A percentile compares a stretch with the other conserved stretches of the same genome.
phyloP scores from a whole-genome alignment of 2,797 vertebrate species.

The Sebastes itinus region DNA sequence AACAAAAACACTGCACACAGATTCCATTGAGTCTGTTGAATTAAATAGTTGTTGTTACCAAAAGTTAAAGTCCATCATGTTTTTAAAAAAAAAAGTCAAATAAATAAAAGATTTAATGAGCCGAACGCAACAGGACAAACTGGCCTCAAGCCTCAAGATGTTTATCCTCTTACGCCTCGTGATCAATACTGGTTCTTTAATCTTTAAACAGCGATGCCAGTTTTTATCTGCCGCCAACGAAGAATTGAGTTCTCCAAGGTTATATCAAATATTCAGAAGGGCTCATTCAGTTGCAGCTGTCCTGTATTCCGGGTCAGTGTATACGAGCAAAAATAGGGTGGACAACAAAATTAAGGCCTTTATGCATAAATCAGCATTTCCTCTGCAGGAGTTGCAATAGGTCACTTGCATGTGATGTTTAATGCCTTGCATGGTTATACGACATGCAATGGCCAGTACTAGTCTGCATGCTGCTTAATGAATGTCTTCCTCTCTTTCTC shows the following conservation, averaged over 20 bases:
- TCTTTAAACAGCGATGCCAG: constrained; percentile 21
- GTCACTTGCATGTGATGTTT: constrained; percentile 97
- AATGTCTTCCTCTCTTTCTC: constrained; percentile 99
- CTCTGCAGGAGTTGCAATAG: constrained; percentile 80
- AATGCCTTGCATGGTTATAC: constrained; percentile 94
- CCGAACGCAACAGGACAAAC: constrained; percentile 15
- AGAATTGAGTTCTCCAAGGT: constrained; percentile 34
- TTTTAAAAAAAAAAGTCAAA: neutral
- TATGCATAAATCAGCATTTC: constrained; percentile 43
- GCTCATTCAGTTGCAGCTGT: constrained; percentile 34
- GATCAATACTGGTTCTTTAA: constrained; percentile 50
- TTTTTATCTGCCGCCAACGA: constrained; percentile 26
- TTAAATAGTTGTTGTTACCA: constrained; percentile 26
- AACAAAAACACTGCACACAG: neutral
- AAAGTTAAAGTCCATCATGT: constrained; percentile 20
- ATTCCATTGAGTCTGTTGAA: constrained; percentile 27
- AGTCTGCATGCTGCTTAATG: constrained; percentile 99
- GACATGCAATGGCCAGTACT: constrained; percentile 95
- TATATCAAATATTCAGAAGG: constrained; percentile 39
- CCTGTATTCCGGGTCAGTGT: constrained; percentile 47
- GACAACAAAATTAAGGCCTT: neutral
- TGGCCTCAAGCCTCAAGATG: neutral
- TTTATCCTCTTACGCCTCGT: constrained; percentile 1
- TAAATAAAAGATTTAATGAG: constrained; percentile 23
- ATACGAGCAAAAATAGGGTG: neutral